Conservation (phyloP, 35 echinoderm and acorn worm genomes). For the Lytechinus variegatus region DNA sequence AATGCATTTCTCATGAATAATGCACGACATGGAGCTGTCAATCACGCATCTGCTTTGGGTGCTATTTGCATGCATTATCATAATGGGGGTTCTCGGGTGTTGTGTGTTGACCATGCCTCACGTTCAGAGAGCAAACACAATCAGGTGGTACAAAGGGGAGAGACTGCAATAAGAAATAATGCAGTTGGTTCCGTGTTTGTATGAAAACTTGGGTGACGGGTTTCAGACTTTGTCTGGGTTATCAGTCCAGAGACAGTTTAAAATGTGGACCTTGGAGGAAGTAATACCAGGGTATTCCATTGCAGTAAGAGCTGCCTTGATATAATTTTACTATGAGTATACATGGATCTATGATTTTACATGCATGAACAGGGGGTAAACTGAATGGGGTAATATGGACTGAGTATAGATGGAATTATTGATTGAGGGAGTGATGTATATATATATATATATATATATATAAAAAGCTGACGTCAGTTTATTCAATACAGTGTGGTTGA, state of each 20-base stretch:
- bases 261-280: background rate
- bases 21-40: constrained; percentile 24
- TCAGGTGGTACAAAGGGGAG: background rate
- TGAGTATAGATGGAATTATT: background rate
- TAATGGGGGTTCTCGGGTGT: background rate
- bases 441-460: too few relatives aligned
- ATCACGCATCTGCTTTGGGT: constrained; percentile 21
- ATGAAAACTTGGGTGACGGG: background rate
- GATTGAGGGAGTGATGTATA: background rate
- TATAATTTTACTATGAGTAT: background rate
- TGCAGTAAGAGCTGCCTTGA: background rate
- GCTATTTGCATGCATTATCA: constrained; percentile 21
- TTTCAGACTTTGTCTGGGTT: background rate
- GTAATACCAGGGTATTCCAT: background rate
- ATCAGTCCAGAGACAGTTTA: background rate
- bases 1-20: constrained; percentile 18
- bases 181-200: background rate
- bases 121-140: background rate
- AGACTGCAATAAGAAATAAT: background rate
- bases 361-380: background rate
- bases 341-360: background rate
- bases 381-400: background rate
- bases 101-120: background rate
- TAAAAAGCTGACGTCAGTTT: too few relatives aligned
- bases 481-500: too few relatives aligned